Percentiles rank a stretch among this genome's conserved stretches.
phyloP scores from a whole-genome alignment of 2,113 vertebrate genomes.

The Phaethon lepturus region DNA sequence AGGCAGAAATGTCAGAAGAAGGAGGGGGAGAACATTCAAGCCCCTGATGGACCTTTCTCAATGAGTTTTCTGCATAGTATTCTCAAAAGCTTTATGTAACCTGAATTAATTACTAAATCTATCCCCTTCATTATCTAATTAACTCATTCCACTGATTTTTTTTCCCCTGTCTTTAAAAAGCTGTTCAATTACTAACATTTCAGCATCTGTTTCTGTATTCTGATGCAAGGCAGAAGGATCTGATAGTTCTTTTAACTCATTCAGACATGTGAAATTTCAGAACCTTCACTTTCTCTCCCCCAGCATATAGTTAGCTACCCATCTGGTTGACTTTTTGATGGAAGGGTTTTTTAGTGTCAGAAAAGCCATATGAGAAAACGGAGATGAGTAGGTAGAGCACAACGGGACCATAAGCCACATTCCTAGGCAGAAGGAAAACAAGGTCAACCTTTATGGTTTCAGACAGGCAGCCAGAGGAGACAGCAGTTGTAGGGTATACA shows the following conservation, averaged over 20 bases:
- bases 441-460: neutral
- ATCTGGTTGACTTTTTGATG: constrained; percentile 59
- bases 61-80: constrained; percentile 60
- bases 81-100: constrained; percentile 71
- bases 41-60: constrained; percentile 61
- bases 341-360: constrained; percentile 45
- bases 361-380: constrained; percentile 36
- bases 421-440: neutral
- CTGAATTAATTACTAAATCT: constrained; percentile 75
- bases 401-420: neutral
- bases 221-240: constrained; percentile 60
- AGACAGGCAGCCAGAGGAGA: neutral
- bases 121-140: constrained; percentile 73
- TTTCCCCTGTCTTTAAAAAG: constrained; percentile 57
- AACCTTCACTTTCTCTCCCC: constrained; percentile 46
- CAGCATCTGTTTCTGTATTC: constrained; percentile 68
- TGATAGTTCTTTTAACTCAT: constrained; percentile 63
- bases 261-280: constrained; percentile 56
- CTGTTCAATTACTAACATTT: constrained; percentile 74
- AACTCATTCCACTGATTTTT: constrained; percentile 67
- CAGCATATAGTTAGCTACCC: constrained; percentile 45
- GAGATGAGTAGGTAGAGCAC: constrained; percentile 11
- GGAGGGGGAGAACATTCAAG: constrained; percentile 15
- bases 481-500: neutral
- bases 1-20: constrained; percentile 46